These are phyloP conservation scores for Physocephala rufipes DNA, from an alignment of 2,888 invertebrate genomes.

Conservation along the genomic window DNA sequence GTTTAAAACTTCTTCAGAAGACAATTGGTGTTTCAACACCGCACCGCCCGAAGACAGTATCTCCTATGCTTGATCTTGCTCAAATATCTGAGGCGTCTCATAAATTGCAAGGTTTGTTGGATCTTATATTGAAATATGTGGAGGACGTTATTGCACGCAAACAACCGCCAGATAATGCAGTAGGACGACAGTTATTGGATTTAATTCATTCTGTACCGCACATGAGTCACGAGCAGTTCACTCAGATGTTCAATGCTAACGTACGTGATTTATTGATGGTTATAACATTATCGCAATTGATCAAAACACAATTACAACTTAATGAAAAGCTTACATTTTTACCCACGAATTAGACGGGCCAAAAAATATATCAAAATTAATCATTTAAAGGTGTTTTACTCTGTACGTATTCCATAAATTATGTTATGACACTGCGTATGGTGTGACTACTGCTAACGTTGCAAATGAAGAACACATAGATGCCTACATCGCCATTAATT, in stretches of 20 bases:
- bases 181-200: slow-evolving; percentile 89
- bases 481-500: too few species aligned
- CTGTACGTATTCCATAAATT: too few species aligned
- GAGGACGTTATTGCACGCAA: slow-evolving; percentile 90
- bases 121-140: slow-evolving; percentile 83
- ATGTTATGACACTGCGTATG: too few species aligned
- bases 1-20: slow-evolving; percentile 83
- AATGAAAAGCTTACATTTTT: slow-evolving; percentile 94
- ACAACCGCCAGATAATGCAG: slow-evolving; percentile 81
- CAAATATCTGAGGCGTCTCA: slow-evolving; percentile 88
- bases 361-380: neutral
- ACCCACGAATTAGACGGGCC: slow-evolving; percentile 70
- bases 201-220: slow-evolving; percentile 92
- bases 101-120: slow-evolving; percentile 79
- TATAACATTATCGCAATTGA: slow-evolving; percentile 92
- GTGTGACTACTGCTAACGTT: too few species aligned
- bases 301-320: slow-evolving; percentile 94
- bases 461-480: too few species aligned
- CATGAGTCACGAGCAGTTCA: slow-evolving; percentile 89
- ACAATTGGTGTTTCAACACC: slow-evolving; percentile 72
- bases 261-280: slow-evolving; percentile 98
- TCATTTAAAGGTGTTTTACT: too few species aligned
- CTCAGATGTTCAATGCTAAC: slow-evolving; percentile 94
- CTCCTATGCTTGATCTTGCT: slow-evolving; percentile 76
- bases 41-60: slow-evolving; percentile 72